phyloP scores from a whole-genome alignment of 2,888 invertebrate species.

The Malachius bipustulatus region DNA sequence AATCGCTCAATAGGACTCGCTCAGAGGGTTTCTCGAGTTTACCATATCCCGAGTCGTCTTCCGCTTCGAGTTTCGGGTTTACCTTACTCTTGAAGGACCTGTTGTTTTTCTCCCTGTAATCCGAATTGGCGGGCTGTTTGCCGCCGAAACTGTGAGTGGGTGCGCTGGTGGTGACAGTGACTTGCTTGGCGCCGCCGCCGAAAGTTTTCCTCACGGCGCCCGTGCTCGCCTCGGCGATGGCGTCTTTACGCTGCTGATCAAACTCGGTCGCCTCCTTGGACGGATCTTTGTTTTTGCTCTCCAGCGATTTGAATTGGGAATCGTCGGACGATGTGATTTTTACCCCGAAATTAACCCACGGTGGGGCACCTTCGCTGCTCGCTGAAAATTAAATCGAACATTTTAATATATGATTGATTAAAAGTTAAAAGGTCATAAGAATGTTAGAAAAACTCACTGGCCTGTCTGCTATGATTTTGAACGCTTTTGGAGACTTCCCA shows the following conservation, averaged over 20 bases:
- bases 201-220: slow-evolving; percentile 44
- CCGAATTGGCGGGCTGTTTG: neutral
- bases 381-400: slow-evolving; percentile 29
- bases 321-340: slow-evolving; percentile 50
- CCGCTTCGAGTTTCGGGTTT: slow-evolving; percentile 10
- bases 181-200: slow-evolving; percentile 41
- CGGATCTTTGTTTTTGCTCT: slow-evolving; percentile 47
- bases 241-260: slow-evolving; percentile 78
- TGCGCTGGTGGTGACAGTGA: too few relatives aligned
- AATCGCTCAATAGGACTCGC: slow-evolving; percentile 70
- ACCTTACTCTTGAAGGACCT: slow-evolving; percentile 8
- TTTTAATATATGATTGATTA: neutral
- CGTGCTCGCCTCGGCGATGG: slow-evolving; percentile 77
- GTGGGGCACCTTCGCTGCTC: slow-evolving; percentile 70
- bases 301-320: slow-evolving; percentile 60
- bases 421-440: neutral
- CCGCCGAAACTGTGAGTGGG: too few relatives aligned
- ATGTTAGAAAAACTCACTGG: slow-evolving; percentile 17
- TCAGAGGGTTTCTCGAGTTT: slow-evolving; percentile 61
- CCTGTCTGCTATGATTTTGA: slow-evolving; percentile 21
- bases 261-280: slow-evolving; percentile 69
- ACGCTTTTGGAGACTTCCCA: slow-evolving; percentile 59
- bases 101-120: slow-evolving; percentile 8
- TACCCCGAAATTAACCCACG: slow-evolving; percentile 87
- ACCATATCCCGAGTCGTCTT: slow-evolving; percentile 43